A percentile compares a stretch with the other conserved stretches of the same genome.
Evolutionary conservation across 2,113 vertebrate genomes (phyloP).

Genomic region (Petroica traversi): DNA sequence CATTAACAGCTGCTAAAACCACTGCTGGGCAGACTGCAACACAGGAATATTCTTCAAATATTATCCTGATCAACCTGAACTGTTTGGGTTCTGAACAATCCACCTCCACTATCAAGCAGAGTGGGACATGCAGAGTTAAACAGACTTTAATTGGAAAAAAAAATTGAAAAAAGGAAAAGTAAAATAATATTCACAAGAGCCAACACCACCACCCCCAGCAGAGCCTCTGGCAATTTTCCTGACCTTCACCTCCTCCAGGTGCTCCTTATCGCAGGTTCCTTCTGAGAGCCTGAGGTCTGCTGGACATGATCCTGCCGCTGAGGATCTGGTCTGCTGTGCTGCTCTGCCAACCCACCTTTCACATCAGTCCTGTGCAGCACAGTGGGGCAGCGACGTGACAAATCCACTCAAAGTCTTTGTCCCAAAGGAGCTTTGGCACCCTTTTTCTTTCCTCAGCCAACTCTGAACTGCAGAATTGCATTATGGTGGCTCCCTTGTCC

Average conservation of each 20-base stretch:
- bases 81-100: neutral
- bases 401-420: neutral
- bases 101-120: neutral
- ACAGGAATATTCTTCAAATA: neutral
- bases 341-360: neutral
- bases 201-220: rapidly evolving
- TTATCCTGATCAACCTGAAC: neutral
- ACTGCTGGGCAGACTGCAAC: neutral
- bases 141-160: neutral
- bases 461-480: neutral
- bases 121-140: neutral
- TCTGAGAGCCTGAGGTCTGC: neutral
- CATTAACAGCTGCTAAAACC: neutral
- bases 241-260: neutral
- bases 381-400: neutral
- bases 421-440: neutral
- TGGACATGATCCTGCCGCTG: neutral
- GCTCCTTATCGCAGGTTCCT: neutral
- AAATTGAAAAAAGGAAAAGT: neutral
- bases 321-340: neutral
- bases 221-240: neutral
- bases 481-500: neutral
- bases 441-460: neutral
- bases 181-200: neutral
- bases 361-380: rapidly evolving